Evolutionary conservation across 2,797 vertebrate genomes (phyloP), one percentile per base, ranked within the genome.

Genomic region (Rhynchotus rufescens): DNA sequence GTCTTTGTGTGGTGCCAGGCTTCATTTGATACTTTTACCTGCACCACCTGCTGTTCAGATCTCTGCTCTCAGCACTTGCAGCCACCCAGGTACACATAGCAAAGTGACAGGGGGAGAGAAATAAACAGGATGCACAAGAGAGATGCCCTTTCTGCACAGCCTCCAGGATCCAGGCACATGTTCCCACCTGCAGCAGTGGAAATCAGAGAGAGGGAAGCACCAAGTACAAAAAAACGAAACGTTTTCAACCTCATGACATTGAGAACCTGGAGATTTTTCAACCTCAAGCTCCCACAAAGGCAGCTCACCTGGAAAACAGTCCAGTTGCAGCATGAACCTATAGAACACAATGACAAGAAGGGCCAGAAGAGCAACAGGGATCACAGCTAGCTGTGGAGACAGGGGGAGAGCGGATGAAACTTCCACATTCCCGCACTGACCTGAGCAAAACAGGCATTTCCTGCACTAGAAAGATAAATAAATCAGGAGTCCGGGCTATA

Each of bases 401-500:
- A 23, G 32, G 30, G 17, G 4, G 45, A 28, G 32, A 44, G 42
- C 22, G 12, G 49, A 25, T 25, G 12, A 51, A 51, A 21, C 67
- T 82, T 79, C 44, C 30, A 54, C 47, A 60, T 42, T 56, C 69
- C 62, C 40, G 23, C 2, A 11, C 19, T 13, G 62, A 40, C 15
- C 77, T 57, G 57, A 42, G 34, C 15, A 73, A 80, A 77, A 54
- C 69, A 81, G 59, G 32, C 5, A 12, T 23, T 75, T 49, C 88
- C 76, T 83, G 81, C 42, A 25, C 72, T 84, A 12, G 61, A 91
- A 96, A 94, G 88, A 96, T 92, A 96, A 94, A 95, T 5, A 93
- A 96, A 95, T 90, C 97, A 97, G 95, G 96, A 97, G 97, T 96
- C 97, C 90, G 65, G 91, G 83, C 86, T 96, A 96, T 98, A 98